Conservation (phyloP, 2,888 invertebrate species). For the Esperia sulphurella region DNA sequence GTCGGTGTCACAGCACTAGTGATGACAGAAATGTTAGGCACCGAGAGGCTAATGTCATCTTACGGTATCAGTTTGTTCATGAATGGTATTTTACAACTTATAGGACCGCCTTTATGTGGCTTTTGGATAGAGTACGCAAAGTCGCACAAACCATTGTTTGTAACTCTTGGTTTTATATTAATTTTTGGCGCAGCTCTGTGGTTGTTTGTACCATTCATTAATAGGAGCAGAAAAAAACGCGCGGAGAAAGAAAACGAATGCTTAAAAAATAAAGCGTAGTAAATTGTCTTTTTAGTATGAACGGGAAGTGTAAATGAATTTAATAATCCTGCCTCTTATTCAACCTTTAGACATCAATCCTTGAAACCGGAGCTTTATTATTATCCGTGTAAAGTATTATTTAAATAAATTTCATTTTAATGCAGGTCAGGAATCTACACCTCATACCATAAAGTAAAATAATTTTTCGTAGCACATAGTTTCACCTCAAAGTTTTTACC, state of each 20-base stretch:
- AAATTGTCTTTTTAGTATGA: conserved; percentile 1
- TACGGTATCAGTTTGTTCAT: conserved; percentile 92
- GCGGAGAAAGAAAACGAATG: conserved; percentile 19
- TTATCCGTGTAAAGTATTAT: too few relatives aligned
- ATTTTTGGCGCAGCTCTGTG: conserved; percentile 86
- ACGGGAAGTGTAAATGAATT: background rate
- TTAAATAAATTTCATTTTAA: too few relatives aligned
- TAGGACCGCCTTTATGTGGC: conserved; percentile 92
- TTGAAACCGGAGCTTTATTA: too few relatives aligned
- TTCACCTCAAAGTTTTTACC: too few relatives aligned
- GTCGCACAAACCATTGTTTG: conserved; percentile 86
- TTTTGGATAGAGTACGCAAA: conserved; percentile 81
- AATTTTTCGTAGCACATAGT: too few relatives aligned
- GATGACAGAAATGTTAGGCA: conserved; percentile 92
- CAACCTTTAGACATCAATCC: too few relatives aligned
- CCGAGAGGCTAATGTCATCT: conserved; percentile 90
- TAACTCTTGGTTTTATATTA: conserved; percentile 85
- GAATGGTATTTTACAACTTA: conserved; percentile 88
- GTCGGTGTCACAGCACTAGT: conserved; percentile 92
- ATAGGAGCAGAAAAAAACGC: conserved; percentile 50
- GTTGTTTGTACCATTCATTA: conserved; percentile 86
- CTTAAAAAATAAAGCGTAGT: conserved; percentile 40
- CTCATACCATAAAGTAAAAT: too few relatives aligned
- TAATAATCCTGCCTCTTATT: too few relatives aligned
- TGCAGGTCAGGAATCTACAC: too few relatives aligned